These are phyloP conservation scores for Coptodon bakossiorum DNA, from an alignment of 2,113 vertebrate genomes.

Conservation along the genomic window DNA sequence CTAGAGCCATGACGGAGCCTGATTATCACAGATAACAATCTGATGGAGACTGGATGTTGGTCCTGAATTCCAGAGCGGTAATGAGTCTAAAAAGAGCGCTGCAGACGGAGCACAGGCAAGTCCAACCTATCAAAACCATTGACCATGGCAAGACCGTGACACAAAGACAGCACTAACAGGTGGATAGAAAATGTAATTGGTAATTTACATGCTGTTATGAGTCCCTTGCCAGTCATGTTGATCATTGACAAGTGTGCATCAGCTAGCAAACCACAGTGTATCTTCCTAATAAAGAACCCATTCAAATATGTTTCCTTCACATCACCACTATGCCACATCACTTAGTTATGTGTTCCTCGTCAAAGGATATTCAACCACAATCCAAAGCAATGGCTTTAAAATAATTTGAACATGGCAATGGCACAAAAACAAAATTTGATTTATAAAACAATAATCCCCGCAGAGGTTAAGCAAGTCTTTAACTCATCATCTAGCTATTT, in stretches of 20 bases:
- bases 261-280: not conserved
- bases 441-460: not conserved
- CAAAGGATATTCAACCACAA: not conserved
- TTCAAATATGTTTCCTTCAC: not conserved
- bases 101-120: not conserved
- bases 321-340: not conserved
- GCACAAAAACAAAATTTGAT: not conserved
- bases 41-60: not conserved
- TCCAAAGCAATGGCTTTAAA: not conserved
- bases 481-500: not conserved
- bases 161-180: not conserved
- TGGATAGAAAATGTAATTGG: not conserved
- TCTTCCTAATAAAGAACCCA: not conserved
- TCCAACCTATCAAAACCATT: not conserved
- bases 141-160: rapidly evolving
- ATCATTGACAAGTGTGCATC: not conserved
- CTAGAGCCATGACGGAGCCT: not conserved
- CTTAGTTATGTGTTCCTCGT: not conserved
- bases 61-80: no score
- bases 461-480: not conserved
- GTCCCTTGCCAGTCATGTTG: not conserved
- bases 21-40: not conserved
- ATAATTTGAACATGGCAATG: not conserved
- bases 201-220: not conserved
- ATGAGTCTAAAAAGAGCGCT: no score